These are phyloP conservation scores for Grammomys dolichurus DNA, from an alignment of 2,113 vertebrate species.

Conservation along the genomic window DNA sequence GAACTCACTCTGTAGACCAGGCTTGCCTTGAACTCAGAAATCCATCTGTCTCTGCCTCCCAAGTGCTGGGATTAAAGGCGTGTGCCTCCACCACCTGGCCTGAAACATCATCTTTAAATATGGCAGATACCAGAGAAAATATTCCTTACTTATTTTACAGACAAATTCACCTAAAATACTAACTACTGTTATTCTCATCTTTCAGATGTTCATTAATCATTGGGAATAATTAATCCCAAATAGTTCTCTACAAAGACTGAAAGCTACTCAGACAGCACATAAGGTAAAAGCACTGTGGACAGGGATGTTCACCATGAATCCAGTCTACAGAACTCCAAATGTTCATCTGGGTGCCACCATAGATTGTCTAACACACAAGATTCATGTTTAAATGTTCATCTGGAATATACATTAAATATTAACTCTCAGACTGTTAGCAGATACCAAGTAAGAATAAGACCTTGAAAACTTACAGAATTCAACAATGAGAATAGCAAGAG, in stretches of 20 bases:
- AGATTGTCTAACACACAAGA: neutral
- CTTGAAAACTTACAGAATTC: neutral
- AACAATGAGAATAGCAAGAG: neutral
- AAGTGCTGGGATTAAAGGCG: too few species aligned
- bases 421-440: neutral
- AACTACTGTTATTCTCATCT: neutral
- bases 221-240: neutral
- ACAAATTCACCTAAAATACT: neutral
- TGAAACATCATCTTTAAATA: neutral
- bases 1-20: too few species aligned
- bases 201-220: neutral
- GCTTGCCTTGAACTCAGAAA: too few species aligned
- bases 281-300: neutral
- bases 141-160: neutral
- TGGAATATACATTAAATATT: neutral
- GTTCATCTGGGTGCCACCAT: accelerated
- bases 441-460: neutral
- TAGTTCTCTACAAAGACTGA: neutral
- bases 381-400: neutral
- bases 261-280: neutral
- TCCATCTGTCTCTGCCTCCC: too few species aligned
- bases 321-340: neutral
- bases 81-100: too few species aligned
- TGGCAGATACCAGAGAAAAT: neutral
- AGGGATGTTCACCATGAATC: neutral